Conservation (phyloP, 2,113 vertebrate species). For the Theristicus caerulescens region DNA sequence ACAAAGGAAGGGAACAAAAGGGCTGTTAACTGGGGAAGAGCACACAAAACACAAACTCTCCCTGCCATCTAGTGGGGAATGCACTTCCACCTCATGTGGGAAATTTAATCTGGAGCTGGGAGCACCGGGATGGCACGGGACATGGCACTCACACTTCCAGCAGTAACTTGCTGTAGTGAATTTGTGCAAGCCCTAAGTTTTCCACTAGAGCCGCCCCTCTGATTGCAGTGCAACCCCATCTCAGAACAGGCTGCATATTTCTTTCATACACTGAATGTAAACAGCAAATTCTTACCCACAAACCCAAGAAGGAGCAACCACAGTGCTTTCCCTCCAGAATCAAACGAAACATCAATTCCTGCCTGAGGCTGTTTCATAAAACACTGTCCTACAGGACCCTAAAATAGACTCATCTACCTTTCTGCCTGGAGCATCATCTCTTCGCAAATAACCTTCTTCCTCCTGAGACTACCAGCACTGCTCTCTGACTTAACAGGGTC, state of each 20-base stretch:
- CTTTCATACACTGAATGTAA: background rate
- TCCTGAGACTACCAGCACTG: background rate
- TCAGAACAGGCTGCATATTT: rapidly evolving
- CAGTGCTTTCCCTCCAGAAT: background rate
- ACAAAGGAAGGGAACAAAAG: background rate
- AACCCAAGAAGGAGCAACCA: background rate
- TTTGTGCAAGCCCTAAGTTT: background rate
- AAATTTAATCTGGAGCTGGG: background rate
- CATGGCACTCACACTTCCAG: rapidly evolving
- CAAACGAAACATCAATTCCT: background rate
- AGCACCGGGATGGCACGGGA: background rate
- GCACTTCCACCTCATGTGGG: background rate
- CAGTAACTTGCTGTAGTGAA: background rate
- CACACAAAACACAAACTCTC: rapidly evolving
- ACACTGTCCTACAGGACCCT: background rate
- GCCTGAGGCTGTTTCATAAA: background rate
- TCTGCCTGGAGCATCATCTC: background rate
- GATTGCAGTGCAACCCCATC: background rate
- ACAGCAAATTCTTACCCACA: background rate
- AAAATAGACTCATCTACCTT: background rate
- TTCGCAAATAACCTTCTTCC: background rate
- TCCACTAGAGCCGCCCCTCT: background rate
- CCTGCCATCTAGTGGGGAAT: slow-evolving; percentile 21
- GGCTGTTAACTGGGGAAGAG: rapidly evolving
- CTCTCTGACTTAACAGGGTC: background rate